phyloP scores from a whole-genome alignment of 2,113 vertebrate species.

The Vireo altiloquus region DNA sequence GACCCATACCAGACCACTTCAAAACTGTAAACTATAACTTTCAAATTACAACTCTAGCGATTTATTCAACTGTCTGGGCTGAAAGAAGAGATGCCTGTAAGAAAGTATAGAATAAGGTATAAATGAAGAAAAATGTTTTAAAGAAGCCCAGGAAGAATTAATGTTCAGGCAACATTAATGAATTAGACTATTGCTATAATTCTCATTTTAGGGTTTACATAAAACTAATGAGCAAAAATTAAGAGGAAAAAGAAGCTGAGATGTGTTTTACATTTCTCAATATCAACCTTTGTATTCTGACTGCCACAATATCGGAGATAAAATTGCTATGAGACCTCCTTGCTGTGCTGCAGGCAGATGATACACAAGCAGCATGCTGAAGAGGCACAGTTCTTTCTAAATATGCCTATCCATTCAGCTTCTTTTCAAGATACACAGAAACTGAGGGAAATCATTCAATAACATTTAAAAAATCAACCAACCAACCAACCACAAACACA shows the following conservation, averaged over 20 bases:
- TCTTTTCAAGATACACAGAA: neutral
- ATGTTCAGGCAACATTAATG: neutral
- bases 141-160: neutral
- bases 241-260: neutral
- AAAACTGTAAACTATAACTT: neutral
- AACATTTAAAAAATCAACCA: neutral
- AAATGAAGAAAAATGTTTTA: neutral
- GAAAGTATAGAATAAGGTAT: neutral
- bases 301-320: neutral
- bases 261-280: neutral
- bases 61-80: neutral
- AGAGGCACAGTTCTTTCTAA: neutral
- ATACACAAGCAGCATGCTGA: neutral
- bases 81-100: neutral
- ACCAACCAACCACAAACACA: neutral
- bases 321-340: neutral
- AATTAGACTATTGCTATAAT: neutral
- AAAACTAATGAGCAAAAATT: neutral
- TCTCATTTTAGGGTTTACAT: neutral
- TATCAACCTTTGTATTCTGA: neutral
- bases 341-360: neutral
- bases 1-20: neutral
- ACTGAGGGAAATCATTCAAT: neutral
- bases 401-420: neutral
- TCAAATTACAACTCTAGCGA: fast-evolving